These are phyloP conservation scores for Apis dorsata DNA, from an alignment of 1,140 invertebrate genomes.

Conservation along the genomic window DNA sequence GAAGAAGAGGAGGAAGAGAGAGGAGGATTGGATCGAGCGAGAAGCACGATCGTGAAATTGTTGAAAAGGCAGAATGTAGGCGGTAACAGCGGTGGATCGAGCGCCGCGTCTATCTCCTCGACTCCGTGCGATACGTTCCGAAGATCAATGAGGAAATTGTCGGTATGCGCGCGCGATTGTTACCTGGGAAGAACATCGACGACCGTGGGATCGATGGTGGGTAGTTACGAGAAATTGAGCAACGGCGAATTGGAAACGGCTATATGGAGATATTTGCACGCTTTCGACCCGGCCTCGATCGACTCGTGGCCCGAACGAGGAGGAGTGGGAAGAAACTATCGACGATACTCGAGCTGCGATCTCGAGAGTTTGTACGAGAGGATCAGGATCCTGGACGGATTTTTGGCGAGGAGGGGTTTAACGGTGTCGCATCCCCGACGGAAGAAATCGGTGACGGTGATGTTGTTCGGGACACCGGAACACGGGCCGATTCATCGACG, in stretches of 20 bases:
- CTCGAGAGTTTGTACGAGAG: slow-evolving; percentile 71
- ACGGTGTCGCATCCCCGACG: neutral
- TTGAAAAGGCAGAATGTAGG: slow-evolving; percentile 39
- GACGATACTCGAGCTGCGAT: slow-evolving; percentile 64
- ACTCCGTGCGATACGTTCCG: slow-evolving; percentile 55
- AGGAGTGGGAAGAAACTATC: neutral
- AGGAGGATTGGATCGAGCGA: slow-evolving; percentile 34
- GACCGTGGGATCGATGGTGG: slow-evolving; percentile 51
- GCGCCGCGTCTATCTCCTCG: slow-evolving; percentile 41
- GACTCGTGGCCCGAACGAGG: neutral
- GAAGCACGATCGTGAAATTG: slow-evolving; percentile 64
- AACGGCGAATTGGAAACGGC: slow-evolving; percentile 64
- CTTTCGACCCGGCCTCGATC: slow-evolving; percentile 33
- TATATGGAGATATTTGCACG: slow-evolving; percentile 34
- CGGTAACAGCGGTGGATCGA: neutral
- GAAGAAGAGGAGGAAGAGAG: slow-evolving; percentile 6
- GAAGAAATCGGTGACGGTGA: slow-evolving; percentile 57
- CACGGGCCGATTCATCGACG: slow-evolving; percentile 25
- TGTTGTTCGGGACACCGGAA: slow-evolving; percentile 68
- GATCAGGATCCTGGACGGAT: slow-evolving; percentile 71
- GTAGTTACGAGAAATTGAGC: slow-evolving; percentile 68
- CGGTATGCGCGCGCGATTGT: slow-evolving; percentile 67
- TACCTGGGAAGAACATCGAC: slow-evolving; percentile 62
- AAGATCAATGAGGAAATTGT: slow-evolving; percentile 59
- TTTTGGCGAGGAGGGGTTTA: slow-evolving; percentile 52